Base-by-base conservation (phyloP, 2,113 vertebrate genomes). In the Buteo buteo region DNA sequence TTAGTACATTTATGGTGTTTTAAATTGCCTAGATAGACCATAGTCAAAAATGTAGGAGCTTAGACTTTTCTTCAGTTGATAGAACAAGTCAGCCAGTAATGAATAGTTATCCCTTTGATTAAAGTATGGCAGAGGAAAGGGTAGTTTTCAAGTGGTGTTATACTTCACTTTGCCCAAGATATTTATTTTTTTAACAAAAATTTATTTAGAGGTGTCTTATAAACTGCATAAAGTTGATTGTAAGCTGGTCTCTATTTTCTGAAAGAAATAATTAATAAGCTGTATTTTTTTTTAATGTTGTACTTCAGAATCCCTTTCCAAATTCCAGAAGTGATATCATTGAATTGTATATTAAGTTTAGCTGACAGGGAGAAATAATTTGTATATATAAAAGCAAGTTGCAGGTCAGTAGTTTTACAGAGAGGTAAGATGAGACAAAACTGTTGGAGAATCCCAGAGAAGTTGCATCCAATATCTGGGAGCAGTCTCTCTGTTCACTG, bases 181-280 rank as follows among this genome's bases (percentile, higher is more conserved):
- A 25, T 26, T 26, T 26, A 9, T 9, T 79, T 50, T 69, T n/a
- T 0, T 31, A 40, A 59, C 31, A 6, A 42, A 4, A 19, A 61
- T 67, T 25, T 64, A 20, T 40, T 76, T 86, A 47, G 3, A 52
- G 2, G 20, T 57, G 8, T 52, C 15, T 80, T 57, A 50, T 36
- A 49, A 74, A 47, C 0, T 0, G 1, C 13, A 28, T 55, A 38
- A 76, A 82, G 13, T 6, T 52, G 29, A 8, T n/a, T 67, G 19
- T 32, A 83, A 90, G 65, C 8, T 57, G 4, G 10, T 38, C 11
- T 84, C 16, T 73, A 0, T 80, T 83, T 80, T 52, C 15, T 7
- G 20, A 59, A 49, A 59, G 11, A 45, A 87, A 58, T 25, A 8
- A 55, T 82, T 71, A 6, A 50, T 26, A 25, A 52, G 2, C 11